Evolutionary conservation across 2,113 vertebrate species (phyloP).

Genomic region (Gymnogyps californianus): DNA sequence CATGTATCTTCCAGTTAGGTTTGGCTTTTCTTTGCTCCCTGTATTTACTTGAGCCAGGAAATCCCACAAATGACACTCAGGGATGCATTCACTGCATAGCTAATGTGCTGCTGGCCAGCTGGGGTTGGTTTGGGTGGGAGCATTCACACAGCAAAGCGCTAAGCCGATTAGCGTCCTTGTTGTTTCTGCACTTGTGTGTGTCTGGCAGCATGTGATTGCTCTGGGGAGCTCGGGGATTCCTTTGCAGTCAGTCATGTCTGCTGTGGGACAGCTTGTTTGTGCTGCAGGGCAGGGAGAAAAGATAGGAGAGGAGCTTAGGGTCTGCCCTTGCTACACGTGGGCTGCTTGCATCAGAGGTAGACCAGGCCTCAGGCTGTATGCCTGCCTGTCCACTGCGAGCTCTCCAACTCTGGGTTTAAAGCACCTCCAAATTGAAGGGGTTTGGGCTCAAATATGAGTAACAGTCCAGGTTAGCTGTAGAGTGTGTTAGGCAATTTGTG

Average conservation of each 20-base stretch:
- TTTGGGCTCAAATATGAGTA: not conserved
- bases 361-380: not conserved
- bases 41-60: not conserved
- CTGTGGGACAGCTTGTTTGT: not conserved
- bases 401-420: not conserved
- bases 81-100: not conserved
- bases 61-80: not conserved
- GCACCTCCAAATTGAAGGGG: not conserved
- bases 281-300: not conserved
- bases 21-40: not conserved
- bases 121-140: not conserved
- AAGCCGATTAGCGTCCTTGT: not conserved
- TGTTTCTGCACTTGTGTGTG: not conserved
- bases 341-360: not conserved
- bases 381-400: rapidly evolving
- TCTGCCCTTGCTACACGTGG: not conserved
- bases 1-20: not conserved
- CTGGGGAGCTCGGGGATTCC: not conserved
- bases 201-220: not conserved
- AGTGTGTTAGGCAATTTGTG: not conserved
- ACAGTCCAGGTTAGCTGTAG: not conserved
- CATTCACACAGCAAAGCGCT: not conserved
- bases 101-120: not conserved
- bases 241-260: slow-evolving; percentile 7
- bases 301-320: not conserved